Conservation (phyloP, 2,113 vertebrate genomes). For the Anser brachyrhynchus region DNA sequence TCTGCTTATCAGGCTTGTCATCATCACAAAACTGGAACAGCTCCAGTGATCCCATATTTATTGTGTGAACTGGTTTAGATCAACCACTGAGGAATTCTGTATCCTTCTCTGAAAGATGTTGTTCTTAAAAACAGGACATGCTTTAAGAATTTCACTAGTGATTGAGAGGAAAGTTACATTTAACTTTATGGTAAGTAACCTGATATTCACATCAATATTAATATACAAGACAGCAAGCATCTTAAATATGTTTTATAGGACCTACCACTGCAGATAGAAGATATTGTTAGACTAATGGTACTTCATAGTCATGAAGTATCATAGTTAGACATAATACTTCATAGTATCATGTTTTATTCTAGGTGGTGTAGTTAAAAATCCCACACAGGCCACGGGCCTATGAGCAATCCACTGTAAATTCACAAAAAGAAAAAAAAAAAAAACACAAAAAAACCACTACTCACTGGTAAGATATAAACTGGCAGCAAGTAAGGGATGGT, state of each 20-base stretch:
- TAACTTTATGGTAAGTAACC: constrained; percentile 14
- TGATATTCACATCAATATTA: constrained; percentile 7
- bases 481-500: constrained; percentile 41
- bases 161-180: background rate
- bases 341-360: background rate
- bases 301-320: too few relatives aligned
- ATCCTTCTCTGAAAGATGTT: background rate
- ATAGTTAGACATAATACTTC: too few relatives aligned
- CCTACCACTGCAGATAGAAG: background rate
- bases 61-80: background rate
- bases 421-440: background rate
- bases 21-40: background rate
- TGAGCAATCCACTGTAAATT: background rate
- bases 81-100: background rate
- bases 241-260: background rate
- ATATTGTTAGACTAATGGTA: background rate
- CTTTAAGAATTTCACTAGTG: background rate
- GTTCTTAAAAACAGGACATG: background rate
- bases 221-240: background rate
- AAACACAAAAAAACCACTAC: background rate
- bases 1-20: background rate
- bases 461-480: constrained; percentile 56
- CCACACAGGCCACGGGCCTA: background rate
- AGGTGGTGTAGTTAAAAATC: background rate
- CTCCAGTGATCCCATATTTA: background rate